phyloP scores from a whole-genome alignment of 2,888 invertebrate species.

The Tenthredo livida region DNA sequence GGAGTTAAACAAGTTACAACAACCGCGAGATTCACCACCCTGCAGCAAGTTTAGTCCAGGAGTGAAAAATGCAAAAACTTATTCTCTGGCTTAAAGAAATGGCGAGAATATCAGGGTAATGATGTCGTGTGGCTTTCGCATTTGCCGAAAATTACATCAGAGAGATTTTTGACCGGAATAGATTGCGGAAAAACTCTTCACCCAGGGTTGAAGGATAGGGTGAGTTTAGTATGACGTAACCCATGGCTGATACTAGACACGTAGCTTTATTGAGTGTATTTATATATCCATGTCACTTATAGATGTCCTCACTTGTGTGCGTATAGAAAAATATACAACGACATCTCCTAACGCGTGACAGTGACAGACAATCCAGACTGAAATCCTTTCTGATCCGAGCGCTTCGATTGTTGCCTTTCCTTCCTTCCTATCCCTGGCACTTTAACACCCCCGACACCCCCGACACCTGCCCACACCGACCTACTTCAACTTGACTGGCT shows the following conservation, averaged over 20 bases:
- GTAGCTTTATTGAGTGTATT: background rate
- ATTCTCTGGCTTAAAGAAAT: background rate
- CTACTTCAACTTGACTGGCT: slow-evolving; percentile 48
- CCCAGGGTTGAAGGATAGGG: background rate
- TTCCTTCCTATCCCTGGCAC: slow-evolving; percentile 21
- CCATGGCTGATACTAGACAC: background rate
- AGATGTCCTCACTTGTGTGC: background rate
- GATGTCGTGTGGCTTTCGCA: background rate
- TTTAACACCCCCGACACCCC: slow-evolving; percentile 31
- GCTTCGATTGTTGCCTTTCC: slow-evolving; percentile 34
- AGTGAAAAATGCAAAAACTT: background rate
- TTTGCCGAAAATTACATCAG: background rate
- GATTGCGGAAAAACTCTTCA: background rate
- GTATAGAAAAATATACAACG: slow-evolving; percentile 11
- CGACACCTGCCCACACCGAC: slow-evolving; percentile 45
- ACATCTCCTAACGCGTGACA: slow-evolving; percentile 9
- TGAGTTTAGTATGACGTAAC: background rate
- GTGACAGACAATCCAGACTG: slow-evolving; percentile 28
- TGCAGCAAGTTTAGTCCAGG: background rate
- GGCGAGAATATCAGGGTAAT: background rate
- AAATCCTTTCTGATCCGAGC: slow-evolving; percentile 43
- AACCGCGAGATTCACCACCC: slow-evolving; percentile 22
- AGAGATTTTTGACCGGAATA: background rate
- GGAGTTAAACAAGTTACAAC: too few species aligned
- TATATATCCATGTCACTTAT: background rate